phyloP scores from a whole-genome alignment of 2,797 vertebrate genomes.

The Arctocebus calabarensis region DNA sequence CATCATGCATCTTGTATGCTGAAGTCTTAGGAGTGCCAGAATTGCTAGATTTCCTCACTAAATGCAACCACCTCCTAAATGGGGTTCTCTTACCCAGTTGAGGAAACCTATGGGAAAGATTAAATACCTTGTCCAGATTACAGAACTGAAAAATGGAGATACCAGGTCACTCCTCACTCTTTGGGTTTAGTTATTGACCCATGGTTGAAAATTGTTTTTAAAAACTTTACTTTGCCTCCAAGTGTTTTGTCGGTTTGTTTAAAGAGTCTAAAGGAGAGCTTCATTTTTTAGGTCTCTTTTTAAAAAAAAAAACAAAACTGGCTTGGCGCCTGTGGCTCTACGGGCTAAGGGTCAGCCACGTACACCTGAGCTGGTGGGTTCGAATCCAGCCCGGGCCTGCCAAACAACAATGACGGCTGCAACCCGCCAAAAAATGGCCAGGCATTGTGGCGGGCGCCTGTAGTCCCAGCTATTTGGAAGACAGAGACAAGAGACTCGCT shows the following conservation, averaged over 20 bases:
- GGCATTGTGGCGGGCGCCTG: too few relatives aligned
- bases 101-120: neutral
- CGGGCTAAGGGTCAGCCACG: too few relatives aligned
- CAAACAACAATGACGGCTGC: too few relatives aligned
- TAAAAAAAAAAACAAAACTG: neutral
- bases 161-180: neutral
- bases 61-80: too few relatives aligned
- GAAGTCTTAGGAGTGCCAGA: neutral
- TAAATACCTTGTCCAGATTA: neutral
- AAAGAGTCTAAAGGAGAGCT: conserved; percentile 17
- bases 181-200: neutral
- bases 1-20: neutral
- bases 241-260: conserved; percentile 36
- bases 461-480: too few relatives aligned
- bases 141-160: neutral
- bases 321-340: too few relatives aligned
- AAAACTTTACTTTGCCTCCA: conserved; percentile 7
- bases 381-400: too few relatives aligned
- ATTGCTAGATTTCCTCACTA: neutral
- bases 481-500: too few relatives aligned
- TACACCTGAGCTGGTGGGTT: too few relatives aligned
- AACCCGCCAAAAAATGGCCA: too few relatives aligned
- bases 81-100: neutral
- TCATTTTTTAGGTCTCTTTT: neutral
- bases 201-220: neutral